These are phyloP conservation scores for Herpetotheres cachinnans DNA, from an alignment of 2,113 vertebrate species.

Conservation along the genomic window DNA sequence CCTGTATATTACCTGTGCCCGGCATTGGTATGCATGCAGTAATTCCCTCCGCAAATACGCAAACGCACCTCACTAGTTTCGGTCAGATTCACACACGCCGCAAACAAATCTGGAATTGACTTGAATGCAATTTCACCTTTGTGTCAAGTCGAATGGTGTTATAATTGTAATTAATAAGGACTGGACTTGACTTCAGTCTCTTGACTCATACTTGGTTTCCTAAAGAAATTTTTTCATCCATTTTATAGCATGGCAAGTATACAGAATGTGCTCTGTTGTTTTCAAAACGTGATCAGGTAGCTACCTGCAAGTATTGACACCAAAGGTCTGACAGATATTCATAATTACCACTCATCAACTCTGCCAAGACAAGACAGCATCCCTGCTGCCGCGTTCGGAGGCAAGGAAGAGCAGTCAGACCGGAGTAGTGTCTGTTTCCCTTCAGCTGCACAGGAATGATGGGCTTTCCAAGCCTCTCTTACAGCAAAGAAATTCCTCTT, in stretches of 20 bases:
- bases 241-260: background rate
- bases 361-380: background rate
- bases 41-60: background rate
- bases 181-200: background rate
- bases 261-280: background rate
- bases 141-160: background rate
- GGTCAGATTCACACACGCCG: background rate
- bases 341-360: background rate
- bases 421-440: background rate
- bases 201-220: background rate
- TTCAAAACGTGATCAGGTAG: background rate
- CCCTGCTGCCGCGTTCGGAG: background rate
- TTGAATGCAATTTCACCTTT: background rate
- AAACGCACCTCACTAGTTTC: background rate
- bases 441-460: background rate
- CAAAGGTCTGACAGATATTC: background rate
- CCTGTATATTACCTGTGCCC: background rate
- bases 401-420: background rate
- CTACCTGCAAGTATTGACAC: background rate
- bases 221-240: background rate
- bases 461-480: background rate
- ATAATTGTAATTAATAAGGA: background rate
- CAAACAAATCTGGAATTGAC: background rate
- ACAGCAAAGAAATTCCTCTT: background rate
- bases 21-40: background rate